Evolutionary conservation across 2,113 vertebrate species (phyloP).

Genomic region (Petrocephalus zakoni): DNA sequence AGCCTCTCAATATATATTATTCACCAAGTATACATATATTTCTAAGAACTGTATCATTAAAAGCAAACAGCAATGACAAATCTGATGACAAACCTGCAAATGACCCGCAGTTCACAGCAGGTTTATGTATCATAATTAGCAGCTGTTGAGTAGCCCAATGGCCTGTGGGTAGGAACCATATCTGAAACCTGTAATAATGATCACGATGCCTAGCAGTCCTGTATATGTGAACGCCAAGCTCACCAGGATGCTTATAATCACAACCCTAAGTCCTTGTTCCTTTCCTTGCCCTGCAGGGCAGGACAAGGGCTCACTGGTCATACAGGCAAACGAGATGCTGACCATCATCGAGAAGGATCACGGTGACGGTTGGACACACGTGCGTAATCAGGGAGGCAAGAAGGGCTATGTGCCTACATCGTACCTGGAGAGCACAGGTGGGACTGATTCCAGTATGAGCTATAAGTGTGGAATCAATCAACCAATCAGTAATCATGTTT

Average conservation of each 20-base stretch:
- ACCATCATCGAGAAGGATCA: conserved; percentile 97
- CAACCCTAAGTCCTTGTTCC: background rate
- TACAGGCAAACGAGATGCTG: conserved; percentile 88
- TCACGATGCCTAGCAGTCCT: background rate
- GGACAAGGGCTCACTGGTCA: conserved; percentile 91
- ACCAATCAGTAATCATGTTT: background rate
- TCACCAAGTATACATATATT: background rate
- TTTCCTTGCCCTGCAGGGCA: conserved; percentile 64
- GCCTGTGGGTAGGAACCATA: background rate
- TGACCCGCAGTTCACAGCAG: background rate
- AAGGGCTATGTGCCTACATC: conserved; percentile 97
- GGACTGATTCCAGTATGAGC: background rate
- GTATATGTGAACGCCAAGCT: background rate
- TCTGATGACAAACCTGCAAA: background rate
- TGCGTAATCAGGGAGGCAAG: conserved; percentile 85
- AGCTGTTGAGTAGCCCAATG: background rate
- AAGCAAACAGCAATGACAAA: background rate
- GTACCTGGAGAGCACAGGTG: conserved; percentile 86
- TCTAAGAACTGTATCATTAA: background rate
- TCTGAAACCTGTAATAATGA: background rate
- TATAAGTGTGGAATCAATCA: background rate
- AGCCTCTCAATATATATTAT: background rate
- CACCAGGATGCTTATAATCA: background rate
- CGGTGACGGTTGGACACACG: conserved; percentile 95
- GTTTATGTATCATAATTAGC: background rate